phyloP scores from a whole-genome alignment of 1,140 invertebrate species.

The Anastrepha ludens region DNA sequence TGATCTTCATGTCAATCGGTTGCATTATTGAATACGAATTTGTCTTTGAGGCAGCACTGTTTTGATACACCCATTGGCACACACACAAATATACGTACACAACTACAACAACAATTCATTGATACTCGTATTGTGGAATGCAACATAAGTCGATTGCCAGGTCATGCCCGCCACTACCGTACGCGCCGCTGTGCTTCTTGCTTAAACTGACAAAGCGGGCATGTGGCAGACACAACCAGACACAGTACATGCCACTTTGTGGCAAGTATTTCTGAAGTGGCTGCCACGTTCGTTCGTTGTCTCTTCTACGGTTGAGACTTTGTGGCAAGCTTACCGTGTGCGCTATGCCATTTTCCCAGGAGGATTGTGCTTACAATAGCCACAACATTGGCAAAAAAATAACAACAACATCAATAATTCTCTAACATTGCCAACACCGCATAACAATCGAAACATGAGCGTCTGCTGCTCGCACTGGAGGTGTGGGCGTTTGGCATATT shows the following conservation, averaged over 20 bases:
- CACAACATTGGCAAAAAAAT: neutral
- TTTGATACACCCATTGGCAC: too few relatives aligned
- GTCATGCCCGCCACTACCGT: neutral
- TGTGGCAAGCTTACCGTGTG: constrained; percentile 11
- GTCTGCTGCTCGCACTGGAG: neutral
- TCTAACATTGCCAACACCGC: neutral
- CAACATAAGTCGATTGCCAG: constrained; percentile 28
- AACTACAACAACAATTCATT: neutral
- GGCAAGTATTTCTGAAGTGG: neutral
- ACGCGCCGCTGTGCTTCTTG: neutral
- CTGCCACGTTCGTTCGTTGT: neutral
- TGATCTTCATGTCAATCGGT: constrained; percentile 25
- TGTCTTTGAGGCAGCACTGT: too few relatives aligned
- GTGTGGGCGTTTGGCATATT: neutral
- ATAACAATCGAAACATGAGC: constrained; percentile 25
- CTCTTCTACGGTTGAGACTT: neutral
- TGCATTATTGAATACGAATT: constrained; percentile 11
- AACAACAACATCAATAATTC: constrained; percentile 32
- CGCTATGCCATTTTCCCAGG: constrained; percentile 21
- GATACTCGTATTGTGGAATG: constrained; percentile 1
- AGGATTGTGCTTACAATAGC: constrained; percentile 4
- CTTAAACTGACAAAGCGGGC: constrained; percentile 4
- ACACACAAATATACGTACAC: neutral
- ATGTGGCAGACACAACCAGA: neutral
- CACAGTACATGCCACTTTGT: neutral